These are phyloP conservation scores for Chaetodon trifasciatus DNA, from an alignment of 2,797 vertebrate genomes.

Conservation along the genomic window DNA sequence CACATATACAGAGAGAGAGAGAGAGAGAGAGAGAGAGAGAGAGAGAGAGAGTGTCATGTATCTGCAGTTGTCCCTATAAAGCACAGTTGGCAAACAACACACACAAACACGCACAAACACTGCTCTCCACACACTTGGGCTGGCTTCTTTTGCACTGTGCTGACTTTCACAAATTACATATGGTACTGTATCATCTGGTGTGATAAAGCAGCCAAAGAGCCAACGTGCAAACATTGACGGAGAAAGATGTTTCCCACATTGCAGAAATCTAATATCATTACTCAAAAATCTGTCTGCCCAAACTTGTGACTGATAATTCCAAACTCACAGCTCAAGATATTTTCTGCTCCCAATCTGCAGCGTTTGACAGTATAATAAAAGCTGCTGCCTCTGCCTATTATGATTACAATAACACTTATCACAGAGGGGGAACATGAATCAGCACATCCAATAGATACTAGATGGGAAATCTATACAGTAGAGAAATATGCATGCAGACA, in stretches of 20 bases:
- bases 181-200: conserved; percentile 14
- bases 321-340: conserved; percentile 9
- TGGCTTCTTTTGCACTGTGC: conserved; percentile 11
- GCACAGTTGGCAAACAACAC: conserved; percentile 59
- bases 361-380: conserved; percentile 40
- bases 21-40: conserved; percentile 8
- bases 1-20: conserved; percentile 31
- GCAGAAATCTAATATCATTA: conserved; percentile 20
- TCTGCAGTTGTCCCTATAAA: conserved; percentile 60
- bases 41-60: conserved; percentile 20
- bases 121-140: conserved; percentile 18
- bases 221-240: conserved; percentile 7
- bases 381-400: conserved; percentile 44
- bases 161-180: conserved; percentile 53
- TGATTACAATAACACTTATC: conserved; percentile 24
- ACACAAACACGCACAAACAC: conserved; percentile 23
- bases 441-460: conserved; percentile 17
- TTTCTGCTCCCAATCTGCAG: conserved; percentile 24
- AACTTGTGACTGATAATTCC: conserved; percentile 24
- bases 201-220: conserved; percentile 14
- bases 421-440: conserved; percentile 29
- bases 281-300: conserved; percentile 10
- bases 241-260: conserved; percentile 12
- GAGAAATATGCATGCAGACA: not conserved
- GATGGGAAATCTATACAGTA: conserved; percentile 16